Evolutionary conservation across 2,113 vertebrate genomes (phyloP).

Genomic region (Sclerurus mexicanus): DNA sequence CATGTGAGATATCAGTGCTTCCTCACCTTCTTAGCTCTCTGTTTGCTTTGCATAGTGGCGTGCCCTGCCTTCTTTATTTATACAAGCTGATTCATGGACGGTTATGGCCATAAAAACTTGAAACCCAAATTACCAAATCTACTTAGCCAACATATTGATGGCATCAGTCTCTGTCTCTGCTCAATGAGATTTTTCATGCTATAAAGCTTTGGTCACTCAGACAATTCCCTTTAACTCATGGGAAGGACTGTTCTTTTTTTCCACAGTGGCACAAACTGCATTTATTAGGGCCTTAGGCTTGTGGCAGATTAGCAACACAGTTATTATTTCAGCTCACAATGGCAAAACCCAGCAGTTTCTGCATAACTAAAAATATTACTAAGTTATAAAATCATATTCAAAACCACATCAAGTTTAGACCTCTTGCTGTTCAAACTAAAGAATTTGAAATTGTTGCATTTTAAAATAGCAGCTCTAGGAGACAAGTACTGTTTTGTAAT

Average conservation of each 20-base stretch:
- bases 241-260: conserved; percentile 20
- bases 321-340: conserved; percentile 57
- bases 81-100: background rate
- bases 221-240: conserved; percentile 42
- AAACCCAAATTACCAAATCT: background rate
- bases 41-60: background rate
- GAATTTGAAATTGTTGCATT: background rate
- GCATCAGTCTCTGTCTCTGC: background rate
- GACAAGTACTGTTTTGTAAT: conserved; percentile 2
- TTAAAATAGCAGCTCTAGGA: background rate
- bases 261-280: background rate
- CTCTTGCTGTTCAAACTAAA: background rate
- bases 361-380: conserved; percentile 34
- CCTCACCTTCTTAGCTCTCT: background rate
- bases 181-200: background rate
- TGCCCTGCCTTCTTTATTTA: background rate
- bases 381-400: conserved; percentile 37
- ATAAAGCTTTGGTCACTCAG: background rate
- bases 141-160: background rate
- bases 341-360: conserved; percentile 16
- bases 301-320: conserved; percentile 37
- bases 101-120: background rate
- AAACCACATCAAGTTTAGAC: conserved; percentile 5
- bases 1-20: conserved; percentile 76
- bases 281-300: conserved; percentile 52